These are phyloP conservation scores for Sesamia nonagrioides DNA, from an alignment of 1,140 invertebrate species.

Conservation along the genomic window DNA sequence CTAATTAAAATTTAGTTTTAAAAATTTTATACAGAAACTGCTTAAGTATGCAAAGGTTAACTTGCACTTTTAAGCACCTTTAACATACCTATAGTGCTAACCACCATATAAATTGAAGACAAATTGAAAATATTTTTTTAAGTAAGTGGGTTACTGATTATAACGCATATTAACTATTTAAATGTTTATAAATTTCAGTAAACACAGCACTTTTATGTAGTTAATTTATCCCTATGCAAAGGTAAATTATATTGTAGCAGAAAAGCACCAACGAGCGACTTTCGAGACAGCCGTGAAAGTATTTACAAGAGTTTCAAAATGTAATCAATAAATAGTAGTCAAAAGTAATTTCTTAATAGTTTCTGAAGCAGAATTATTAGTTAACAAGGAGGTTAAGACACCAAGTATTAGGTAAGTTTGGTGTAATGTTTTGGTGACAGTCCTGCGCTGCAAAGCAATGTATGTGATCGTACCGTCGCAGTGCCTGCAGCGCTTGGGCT, in stretches of 20 bases:
- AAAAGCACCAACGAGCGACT: constrained; percentile 1
- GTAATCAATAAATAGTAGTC: constrained; percentile 17
- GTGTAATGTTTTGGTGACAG: constrained; percentile 33
- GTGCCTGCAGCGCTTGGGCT: constrained; percentile 87
- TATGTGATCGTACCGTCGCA: constrained; percentile 84
- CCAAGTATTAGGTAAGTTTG: constrained; percentile 38
- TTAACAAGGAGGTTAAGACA: constrained; percentile 39
- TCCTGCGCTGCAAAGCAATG: constrained; percentile 53
- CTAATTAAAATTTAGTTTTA: not conserved
- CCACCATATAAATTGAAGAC: not conserved
- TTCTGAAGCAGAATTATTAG: constrained; percentile 34
- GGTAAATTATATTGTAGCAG: not conserved
- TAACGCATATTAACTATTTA: not conserved
- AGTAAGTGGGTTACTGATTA: constrained; percentile 5
- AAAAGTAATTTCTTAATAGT: constrained; percentile 26
- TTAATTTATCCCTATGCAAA: not conserved
- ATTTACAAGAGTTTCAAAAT: not conserved
- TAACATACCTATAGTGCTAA: not conserved
- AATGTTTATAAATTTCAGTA: constrained; percentile 9
- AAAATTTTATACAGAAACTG: not conserved
- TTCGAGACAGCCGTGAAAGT: not conserved
- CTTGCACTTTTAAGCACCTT: not conserved
- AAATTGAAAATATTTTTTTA: not conserved
- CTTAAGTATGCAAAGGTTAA: not conserved
- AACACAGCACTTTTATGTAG: constrained; percentile 11